Percentiles rank a stretch among this genome's conserved stretches.
Evolutionary conservation across 2,888 invertebrate species (phyloP).

Genomic region (Eutolmus rufibarbis): DNA sequence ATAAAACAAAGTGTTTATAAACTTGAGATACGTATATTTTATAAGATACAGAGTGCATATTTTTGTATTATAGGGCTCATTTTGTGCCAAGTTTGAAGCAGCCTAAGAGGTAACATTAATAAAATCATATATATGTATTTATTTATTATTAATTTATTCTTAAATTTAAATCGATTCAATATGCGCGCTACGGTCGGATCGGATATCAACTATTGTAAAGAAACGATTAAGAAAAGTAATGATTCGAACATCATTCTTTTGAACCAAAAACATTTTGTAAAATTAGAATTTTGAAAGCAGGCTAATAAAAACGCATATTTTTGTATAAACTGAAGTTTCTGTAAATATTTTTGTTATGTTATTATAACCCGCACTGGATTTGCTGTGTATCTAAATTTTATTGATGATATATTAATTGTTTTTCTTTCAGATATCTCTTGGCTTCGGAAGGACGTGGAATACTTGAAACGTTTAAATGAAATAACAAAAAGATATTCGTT

Average conservation of each 20-base stretch:
- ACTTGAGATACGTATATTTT: background rate
- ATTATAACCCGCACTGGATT: background rate
- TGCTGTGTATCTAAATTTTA: background rate
- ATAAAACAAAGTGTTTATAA: background rate
- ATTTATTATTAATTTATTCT: slow-evolving; percentile 8
- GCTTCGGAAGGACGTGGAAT: slow-evolving; percentile 10
- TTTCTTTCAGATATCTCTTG: slow-evolving; percentile 16
- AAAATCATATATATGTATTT: background rate
- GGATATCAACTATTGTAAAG: background rate
- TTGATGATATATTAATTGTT: background rate
- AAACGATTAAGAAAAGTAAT: background rate
- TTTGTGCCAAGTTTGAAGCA: slow-evolving; percentile 8
- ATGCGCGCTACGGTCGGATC: background rate
- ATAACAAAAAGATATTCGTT: slow-evolving; percentile 7
- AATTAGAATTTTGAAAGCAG: background rate
- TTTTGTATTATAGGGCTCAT: background rate
- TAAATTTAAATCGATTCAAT: background rate
- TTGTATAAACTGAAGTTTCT: slow-evolving; percentile 26
- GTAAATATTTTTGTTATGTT: slow-evolving; percentile 25
- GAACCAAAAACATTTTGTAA: slow-evolving; percentile 1
- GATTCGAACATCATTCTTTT: background rate
- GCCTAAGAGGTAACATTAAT: background rate
- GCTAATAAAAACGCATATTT: slow-evolving; percentile 16
- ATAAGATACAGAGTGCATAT: background rate
- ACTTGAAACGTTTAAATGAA: slow-evolving; percentile 19